Evolutionary conservation across 2,113 vertebrate genomes (phyloP).

Genomic region (Mellivora capensis): DNA sequence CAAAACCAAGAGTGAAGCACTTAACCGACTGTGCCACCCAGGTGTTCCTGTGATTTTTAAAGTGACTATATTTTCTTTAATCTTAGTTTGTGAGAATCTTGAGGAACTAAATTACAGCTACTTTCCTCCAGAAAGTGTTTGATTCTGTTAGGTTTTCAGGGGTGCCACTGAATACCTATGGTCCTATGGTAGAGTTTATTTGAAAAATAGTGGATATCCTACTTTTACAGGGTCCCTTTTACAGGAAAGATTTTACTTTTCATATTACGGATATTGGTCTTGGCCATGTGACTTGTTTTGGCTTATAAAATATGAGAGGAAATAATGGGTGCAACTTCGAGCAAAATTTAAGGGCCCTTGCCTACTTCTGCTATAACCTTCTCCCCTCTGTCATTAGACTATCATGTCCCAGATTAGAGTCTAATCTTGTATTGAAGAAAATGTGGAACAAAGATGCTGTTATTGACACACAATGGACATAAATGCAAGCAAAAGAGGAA

Average conservation of each 20-base stretch:
- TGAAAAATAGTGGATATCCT: neutral
- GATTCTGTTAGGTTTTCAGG: neutral
- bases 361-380: neutral
- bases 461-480: neutral
- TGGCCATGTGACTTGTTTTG: neutral
- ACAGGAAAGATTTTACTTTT: neutral
- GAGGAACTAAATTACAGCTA: neutral
- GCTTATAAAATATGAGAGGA: neutral
- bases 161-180: neutral
- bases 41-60: neutral
- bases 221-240: neutral
- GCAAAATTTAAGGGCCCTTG: neutral
- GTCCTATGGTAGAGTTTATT: neutral
- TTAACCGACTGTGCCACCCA: neutral
- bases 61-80: neutral
- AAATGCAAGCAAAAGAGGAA: neutral
- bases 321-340: neutral
- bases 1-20: neutral
- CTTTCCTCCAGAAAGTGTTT: neutral
- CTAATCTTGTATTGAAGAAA: neutral
- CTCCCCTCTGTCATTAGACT: neutral
- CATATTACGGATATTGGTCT: neutral
- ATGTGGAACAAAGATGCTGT: neutral
- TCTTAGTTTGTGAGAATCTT: neutral
- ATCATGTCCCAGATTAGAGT: neutral